These are phyloP conservation scores for Capitella teleta DNA, from an alignment of 1,140 invertebrate species.

Conservation along the genomic window DNA sequence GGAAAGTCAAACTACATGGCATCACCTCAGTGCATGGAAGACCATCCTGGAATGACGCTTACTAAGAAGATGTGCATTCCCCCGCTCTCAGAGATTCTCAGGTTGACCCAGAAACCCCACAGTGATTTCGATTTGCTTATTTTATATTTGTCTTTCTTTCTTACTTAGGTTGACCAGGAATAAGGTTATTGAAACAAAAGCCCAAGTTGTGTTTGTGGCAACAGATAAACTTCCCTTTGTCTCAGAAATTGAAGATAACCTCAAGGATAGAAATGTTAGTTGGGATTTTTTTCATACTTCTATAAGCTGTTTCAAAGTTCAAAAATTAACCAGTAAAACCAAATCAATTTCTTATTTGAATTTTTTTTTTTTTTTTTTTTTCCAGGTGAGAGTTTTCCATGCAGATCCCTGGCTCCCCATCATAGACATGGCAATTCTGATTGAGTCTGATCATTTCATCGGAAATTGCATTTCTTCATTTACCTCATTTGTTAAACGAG, in stretches of 20 bases:
- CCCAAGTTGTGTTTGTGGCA: constrained; percentile 71
- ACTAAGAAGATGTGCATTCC: constrained; percentile 26
- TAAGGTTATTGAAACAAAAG: constrained; percentile 45
- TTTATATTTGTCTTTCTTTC: too few relatives aligned
- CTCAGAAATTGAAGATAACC: constrained; percentile 40
- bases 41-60: constrained; percentile 35
- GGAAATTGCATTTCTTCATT: constrained; percentile 97
- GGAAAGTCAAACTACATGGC: constrained; percentile 57
- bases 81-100: constrained; percentile 15
- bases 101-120: constrained; percentile 12
- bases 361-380: background rate
- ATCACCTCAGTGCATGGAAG: constrained; percentile 86
- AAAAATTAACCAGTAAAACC: background rate
- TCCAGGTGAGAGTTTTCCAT: constrained; percentile 51
- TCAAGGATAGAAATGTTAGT: background rate
- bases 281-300: background rate
- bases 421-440: constrained; percentile 78
- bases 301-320: too few relatives aligned
- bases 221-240: constrained; percentile 81
- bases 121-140: too few relatives aligned
- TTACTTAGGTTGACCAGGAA: constrained; percentile 22
- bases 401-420: constrained; percentile 62
- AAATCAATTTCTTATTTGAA: background rate
- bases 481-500: constrained; percentile 78
- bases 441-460: constrained; percentile 80